Evolutionary conservation across 2,113 vertebrate species (phyloP), one percentile per base, ranked within the genome.

Genomic region (Clinocottus analis): DNA sequence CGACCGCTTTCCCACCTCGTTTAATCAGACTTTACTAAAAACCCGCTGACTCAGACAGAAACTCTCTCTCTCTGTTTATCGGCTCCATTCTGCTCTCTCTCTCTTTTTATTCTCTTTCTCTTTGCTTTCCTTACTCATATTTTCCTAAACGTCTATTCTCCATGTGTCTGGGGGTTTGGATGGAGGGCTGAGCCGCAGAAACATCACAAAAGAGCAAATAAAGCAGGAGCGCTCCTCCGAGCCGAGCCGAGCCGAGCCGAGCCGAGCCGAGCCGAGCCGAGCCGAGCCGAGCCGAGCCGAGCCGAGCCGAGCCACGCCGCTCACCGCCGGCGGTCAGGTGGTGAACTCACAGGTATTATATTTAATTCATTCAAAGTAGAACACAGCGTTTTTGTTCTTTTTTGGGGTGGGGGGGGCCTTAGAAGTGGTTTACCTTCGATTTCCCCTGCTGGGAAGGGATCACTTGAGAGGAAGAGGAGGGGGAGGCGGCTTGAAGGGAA

Each of bases 21-120:
- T 92, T 93, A 92, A 92, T 93, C 89, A 91, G 89, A 91, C 86
- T 89, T 91, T 76, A 83, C 79, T 77, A 80, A 89, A n/a, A 91
- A 89, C 63, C 72, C 11, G 87, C 91, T 91, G 91, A 93, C 90
- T 91, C 86, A 85, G 89, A 88, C 78, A 86, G 77, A 91, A 90
- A 77, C 76, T 49, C 82, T 83, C 76, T 81, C 85, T 85, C 85
- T 79, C 83, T 45, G 87, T 91, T 90, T 85, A 90, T 90, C 25
- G 1, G 74, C 80, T 83, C 65, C 74, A 77, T 83, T 85, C 87
- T 58, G 43, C 84, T 74, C 55, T 74, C 66, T 72, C 60, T 29
- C 67, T 21, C 41, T 68, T 41, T 13, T 13, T 41, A 41, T 78
- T 79, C 84, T 58, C 3, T 58, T 37, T 61, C 64, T 71, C 77